These are phyloP conservation scores for Podotricha telesiphe DNA, from an alignment of 2,888 invertebrate species.

Conservation along the genomic window DNA sequence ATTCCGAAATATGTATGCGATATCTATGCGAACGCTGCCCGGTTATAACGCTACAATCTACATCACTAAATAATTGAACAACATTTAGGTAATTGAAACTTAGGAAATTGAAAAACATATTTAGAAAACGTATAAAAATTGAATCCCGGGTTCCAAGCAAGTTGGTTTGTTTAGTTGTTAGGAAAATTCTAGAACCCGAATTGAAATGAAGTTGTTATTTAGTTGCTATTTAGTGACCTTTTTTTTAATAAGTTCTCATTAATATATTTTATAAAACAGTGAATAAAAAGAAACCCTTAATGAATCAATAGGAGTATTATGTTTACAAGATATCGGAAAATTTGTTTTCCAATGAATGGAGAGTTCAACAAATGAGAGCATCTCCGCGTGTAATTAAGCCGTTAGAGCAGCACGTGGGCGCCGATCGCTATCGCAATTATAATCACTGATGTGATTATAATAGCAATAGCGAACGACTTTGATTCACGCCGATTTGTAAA, in stretches of 20 bases:
- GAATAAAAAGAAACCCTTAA: background rate
- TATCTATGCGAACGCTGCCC: background rate
- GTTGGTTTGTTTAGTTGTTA: no score
- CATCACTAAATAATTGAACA: background rate
- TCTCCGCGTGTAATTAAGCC: slow-evolving; percentile 8
- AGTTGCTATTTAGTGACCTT: no score
- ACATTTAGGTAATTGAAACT: no score
- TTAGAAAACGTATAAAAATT: no score
- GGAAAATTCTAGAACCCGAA: background rate
- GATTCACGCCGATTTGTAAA: background rate
- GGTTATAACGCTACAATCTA: background rate
- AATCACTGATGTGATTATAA: background rate
- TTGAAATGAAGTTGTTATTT: background rate
- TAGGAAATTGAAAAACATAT: no score
- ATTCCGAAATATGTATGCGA: background rate
- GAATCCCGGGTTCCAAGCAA: no score
- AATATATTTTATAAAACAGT: no score
- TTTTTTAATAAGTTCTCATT: no score
- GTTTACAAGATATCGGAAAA: background rate
- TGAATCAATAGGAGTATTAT: background rate
- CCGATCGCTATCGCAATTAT: background rate
- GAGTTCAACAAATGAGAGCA: background rate
- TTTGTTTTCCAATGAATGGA: background rate
- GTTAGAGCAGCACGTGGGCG: slow-evolving; percentile 1
- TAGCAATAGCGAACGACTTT: no score